phyloP scores from a whole-genome alignment of 2,113 vertebrate genomes.

The Barnardius zonarius region DNA sequence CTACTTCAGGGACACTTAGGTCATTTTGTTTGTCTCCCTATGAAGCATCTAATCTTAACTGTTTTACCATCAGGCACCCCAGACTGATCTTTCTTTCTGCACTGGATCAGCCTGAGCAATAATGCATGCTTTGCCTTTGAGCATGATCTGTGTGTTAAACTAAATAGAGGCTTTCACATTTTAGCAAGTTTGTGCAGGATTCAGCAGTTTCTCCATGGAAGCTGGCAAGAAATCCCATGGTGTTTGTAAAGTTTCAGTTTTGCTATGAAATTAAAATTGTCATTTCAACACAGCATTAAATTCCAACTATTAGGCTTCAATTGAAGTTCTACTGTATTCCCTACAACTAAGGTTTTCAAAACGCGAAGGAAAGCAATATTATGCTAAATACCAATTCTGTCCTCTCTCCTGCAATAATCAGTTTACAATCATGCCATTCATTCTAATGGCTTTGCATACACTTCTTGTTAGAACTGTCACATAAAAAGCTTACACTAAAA shows the following conservation, averaged over 20 bases:
- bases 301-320: conserved; percentile 36
- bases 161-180: background rate
- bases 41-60: background rate
- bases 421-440: conserved; percentile 52
- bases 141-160: background rate
- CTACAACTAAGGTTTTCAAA: conserved; percentile 18
- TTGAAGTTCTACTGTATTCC: conserved; percentile 12
- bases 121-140: background rate
- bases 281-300: conserved; percentile 30
- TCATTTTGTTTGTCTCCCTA: background rate
- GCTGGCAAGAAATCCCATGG: background rate
- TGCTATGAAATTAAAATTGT: conserved; percentile 13
- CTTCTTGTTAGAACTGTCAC: conserved; percentile 7
- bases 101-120: background rate
- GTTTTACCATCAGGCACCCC: background rate
- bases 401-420: conserved; percentile 24
- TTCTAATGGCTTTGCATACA: conserved; percentile 51
- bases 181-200: background rate
- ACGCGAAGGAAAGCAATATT: conserved; percentile 39
- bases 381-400: conserved; percentile 44
- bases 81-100: background rate
- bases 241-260: conserved; percentile 14
- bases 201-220: conserved; percentile 15
- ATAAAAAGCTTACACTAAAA: background rate
- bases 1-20: background rate